Evolutionary conservation across 2,888 invertebrate species (phyloP), one percentile per base, ranked within the genome.

Genomic region (Diaprepes abbreviatus): DNA sequence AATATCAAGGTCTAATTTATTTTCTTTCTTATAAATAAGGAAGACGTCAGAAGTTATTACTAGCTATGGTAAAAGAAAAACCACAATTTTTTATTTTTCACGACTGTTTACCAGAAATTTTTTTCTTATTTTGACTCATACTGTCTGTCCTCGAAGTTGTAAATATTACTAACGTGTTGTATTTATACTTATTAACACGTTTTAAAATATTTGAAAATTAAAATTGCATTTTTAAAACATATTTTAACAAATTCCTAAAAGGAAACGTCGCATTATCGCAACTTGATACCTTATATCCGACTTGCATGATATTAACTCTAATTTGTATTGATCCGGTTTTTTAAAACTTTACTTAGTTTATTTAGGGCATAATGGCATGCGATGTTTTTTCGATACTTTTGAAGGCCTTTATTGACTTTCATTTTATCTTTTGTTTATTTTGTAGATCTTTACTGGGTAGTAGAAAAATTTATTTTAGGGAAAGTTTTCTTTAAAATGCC

Each of bases 201-300:
- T n/a, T n/a, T n/a, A n/a, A n/a, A n/a, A n/a, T n/a, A n/a, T n/a
- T n/a, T n/a, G n/a, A n/a, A n/a, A n/a, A n/a, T n/a, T n/a, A n/a
- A n/a, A n/a, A n/a, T n/a, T n/a, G n/a, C 55, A 64, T 55, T 36
- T 38, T 75, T 69, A 78, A 76, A 79, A 79, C 82, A 82, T 83
- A 83, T 24, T 19, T 24, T 17, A 55, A n/a, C 17, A 14, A 10
- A 6, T 7, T 48, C n/a, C 24, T 35, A 21, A 12, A 17, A 38
- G 50, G 40, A 40, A 59, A 50, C 43, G 36, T 17, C 58, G 43
- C 58, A 10, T 58, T 58, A 24, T 45, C 31, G 31, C 43, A 58
- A 58, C 54, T 12, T 48, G 19, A 35, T 60, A 14, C 48, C 28
- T 12, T 48, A 54, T 63, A 54, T 54, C 54, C 63, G 40, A 0